Percentiles rank a stretch among this genome's conserved stretches.
Evolutionary conservation across 2,888 invertebrate genomes (phyloP).

Genomic region (Eucera pruinosa): DNA sequence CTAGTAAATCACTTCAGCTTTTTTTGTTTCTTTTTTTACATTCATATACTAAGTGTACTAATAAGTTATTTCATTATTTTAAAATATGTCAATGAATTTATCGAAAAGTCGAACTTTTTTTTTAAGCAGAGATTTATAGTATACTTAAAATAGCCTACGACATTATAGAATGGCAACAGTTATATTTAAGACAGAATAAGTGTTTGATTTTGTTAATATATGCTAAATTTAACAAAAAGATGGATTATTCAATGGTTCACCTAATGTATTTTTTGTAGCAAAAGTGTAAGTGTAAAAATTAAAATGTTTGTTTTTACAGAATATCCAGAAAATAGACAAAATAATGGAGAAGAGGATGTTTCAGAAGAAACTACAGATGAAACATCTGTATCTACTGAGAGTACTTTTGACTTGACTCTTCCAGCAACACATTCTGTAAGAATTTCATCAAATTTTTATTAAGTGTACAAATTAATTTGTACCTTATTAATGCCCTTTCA

Average conservation of each 20-base stretch:
- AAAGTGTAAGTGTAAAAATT: background rate
- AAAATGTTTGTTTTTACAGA: slow-evolving; percentile 11
- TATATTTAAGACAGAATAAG: no score
- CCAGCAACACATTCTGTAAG: slow-evolving; percentile 86
- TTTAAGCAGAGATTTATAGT: no score
- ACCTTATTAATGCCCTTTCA: no score
- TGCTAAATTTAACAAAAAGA: no score
- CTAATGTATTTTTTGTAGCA: background rate
- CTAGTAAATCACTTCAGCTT: background rate
- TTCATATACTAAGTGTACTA: no score
- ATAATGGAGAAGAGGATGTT: slow-evolving; percentile 1
- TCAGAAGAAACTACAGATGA: slow-evolving; percentile 35
- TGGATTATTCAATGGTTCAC: no score
- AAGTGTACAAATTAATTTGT: background rate
- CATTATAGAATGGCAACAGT: no score
- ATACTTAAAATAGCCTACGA: no score
- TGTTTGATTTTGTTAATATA: no score
- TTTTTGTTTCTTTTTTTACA: background rate
- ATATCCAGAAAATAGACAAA: background rate
- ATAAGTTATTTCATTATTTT: no score
- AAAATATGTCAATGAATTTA: no score
- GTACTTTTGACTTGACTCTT: slow-evolving; percentile 85
- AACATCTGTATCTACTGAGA: slow-evolving; percentile 48
- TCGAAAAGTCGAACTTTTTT: no score
- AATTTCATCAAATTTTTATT: slow-evolving; percentile 33